A percentile compares a stretch with the other conserved stretches of the same genome.
phyloP scores from a whole-genome alignment of 92 coral and sea anemone genomes.

The Parazoanthus darwini region DNA sequence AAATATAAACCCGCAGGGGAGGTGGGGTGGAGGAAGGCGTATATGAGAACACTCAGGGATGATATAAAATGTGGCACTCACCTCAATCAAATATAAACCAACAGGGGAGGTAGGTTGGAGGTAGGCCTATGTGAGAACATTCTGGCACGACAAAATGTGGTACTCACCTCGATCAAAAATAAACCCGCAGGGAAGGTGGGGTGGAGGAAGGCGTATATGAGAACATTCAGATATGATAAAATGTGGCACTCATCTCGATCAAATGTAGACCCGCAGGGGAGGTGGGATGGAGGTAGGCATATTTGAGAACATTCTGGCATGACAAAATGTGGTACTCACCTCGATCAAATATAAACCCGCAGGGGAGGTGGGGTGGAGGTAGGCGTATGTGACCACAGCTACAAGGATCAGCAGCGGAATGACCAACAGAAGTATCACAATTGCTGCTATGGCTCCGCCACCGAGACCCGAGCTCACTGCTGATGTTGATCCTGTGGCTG shows the following conservation, averaged over 20 bases:
- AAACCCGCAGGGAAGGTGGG: no score
- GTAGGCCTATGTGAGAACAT: no score
- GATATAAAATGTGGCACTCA: no score
- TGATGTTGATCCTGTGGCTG: no score
- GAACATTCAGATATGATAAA: no score
- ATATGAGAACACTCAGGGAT: not conserved
- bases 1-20: slow-evolving; percentile 81
- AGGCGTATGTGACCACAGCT: slow-evolving; percentile 79
- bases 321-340: slow-evolving; percentile 43
- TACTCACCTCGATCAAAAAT: no score
- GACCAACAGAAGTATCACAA: slow-evolving; percentile 52
- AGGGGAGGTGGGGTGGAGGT: slow-evolving; percentile 77
- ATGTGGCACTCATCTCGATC: not conserved
- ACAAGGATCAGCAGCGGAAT: slow-evolving; percentile 47
- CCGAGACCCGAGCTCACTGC: slow-evolving; percentile 25
- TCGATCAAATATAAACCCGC: slow-evolving; percentile 82
- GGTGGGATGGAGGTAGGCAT: slow-evolving; percentile 84
- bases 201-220: no score
- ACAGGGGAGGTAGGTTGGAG: no score
- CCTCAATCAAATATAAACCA: no score
- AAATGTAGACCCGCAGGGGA: slow-evolving; percentile 80
- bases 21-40: slow-evolving; percentile 83
- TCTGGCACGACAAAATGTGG: no score
- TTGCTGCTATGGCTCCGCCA: slow-evolving; percentile 66
- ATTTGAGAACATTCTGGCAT: not conserved